Base-by-base conservation (phyloP, 2,888 invertebrate genomes). In the Orchestes rusci region DNA sequence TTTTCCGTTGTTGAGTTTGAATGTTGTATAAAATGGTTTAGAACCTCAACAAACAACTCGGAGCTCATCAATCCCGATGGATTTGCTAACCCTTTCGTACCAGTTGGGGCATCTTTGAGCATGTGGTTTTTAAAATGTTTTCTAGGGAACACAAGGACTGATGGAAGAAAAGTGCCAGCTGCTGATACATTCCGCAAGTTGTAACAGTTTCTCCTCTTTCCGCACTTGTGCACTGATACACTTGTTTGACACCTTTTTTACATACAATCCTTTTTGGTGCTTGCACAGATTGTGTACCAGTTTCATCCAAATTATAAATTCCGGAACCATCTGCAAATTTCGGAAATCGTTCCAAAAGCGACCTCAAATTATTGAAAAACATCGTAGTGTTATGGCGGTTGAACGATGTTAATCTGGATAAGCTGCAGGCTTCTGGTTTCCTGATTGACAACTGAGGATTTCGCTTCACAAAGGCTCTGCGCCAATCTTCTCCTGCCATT, bases 1-100 rank as follows among this genome's bases (percentile, higher is more conserved):
- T n/a, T n/a, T n/a, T n/a, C n/a, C n/a, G n/a, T n/a, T n/a, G n/a
- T n/a, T n/a, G n/a, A n/a, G n/a, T n/a, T n/a, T 17, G 47, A 30
- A 33, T 50, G 35, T 50, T 61, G 59, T 29, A 64, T 57, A 48
- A 67, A 66, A 54, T 66, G 64, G 43, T 60, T 53, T 54, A 66
- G 60, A 20, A 62, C 59, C 34, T 60, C 18, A 2, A 51, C 3
- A 54, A 66, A 67, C 15, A 61, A 39, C 29, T 61, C 57, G 7
- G 53, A 43, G 30, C 57, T 64, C 61, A 65, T 65, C 66, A 63
- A 66, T 16, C 66, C 66, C 35, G 54, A 54, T 38, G 59, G 57
- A 49, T 56, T 57, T 19, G 62, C 64, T 16, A 64, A 48, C 19
- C 62, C 64, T 36, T 64, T 50, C 28, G 61, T 60, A 29, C 62